phyloP scores from a whole-genome alignment of 2,888 invertebrate species.

The Philereme vetulata region DNA sequence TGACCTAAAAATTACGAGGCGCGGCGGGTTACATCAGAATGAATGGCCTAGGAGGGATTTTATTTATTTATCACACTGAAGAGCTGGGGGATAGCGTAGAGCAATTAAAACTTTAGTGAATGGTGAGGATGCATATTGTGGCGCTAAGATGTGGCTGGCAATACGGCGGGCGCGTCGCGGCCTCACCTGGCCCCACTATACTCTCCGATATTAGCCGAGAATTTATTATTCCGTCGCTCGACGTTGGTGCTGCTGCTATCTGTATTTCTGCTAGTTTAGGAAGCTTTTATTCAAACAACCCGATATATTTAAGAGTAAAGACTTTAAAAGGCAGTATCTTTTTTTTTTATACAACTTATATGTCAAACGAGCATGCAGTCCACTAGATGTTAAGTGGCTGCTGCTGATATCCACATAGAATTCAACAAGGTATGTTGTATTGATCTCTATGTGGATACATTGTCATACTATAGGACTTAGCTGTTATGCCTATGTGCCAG shows the following conservation, averaged over 20 bases:
- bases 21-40: constrained; percentile 27
- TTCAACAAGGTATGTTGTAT: too few species aligned
- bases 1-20: constrained; percentile 43
- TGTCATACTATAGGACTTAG: too few species aligned
- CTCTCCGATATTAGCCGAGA: constrained; percentile 47
- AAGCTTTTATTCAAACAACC: constrained; percentile 19
- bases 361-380: too few species aligned
- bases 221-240: constrained; percentile 44
- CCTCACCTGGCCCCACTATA: constrained; percentile 32
- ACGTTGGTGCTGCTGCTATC: constrained; percentile 19
- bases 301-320: constrained; percentile 9
- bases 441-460: too few species aligned
- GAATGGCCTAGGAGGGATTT: constrained; percentile 34
- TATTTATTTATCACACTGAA: constrained; percentile 42
- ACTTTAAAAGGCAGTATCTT: constrained; percentile 1
- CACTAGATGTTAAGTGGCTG: too few species aligned
- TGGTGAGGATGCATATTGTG: constrained; percentile 38
- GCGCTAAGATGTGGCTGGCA: constrained; percentile 35
- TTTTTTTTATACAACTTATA: too few species aligned
- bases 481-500: too few species aligned
- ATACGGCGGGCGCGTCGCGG: constrained; percentile 9
- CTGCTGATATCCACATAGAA: too few species aligned
- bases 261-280: constrained; percentile 27
- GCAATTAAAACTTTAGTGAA: constrained; percentile 46
- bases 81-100: constrained; percentile 24